Percentiles rank a stretch among this genome's conserved stretches.
Conservation (phyloP, 2,113 vertebrate genomes). For the Tetrax tetrax region DNA sequence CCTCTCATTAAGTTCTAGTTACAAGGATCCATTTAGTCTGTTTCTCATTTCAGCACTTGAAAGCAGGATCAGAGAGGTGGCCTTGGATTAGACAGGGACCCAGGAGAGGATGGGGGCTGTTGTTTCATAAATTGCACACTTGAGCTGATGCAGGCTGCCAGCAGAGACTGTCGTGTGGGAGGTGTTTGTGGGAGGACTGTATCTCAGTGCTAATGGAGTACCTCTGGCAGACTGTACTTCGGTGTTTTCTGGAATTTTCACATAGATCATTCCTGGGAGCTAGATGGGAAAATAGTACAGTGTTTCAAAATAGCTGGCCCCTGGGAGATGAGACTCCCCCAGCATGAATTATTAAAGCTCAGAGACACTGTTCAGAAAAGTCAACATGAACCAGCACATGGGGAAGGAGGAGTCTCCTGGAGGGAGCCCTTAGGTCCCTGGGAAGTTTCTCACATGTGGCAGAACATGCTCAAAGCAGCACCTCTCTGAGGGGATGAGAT, state of each 20-base stretch:
- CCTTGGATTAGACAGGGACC: neutral
- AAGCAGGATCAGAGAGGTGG: neutral
- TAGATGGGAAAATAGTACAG: conserved; percentile 11
- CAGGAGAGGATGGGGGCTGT: neutral
- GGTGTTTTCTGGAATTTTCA: conserved; percentile 31
- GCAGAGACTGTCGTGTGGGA: neutral
- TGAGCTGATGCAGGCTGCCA: conserved; percentile 14
- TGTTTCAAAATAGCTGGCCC: conserved; percentile 37
- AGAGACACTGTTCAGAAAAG: conserved; percentile 48
- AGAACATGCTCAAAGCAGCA: conserved; percentile 33
- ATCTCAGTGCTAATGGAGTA: neutral
- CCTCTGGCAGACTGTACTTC: neutral
- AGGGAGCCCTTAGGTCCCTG: conserved; percentile 36
- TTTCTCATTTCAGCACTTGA: conserved; percentile 14
- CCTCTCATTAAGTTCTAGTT: neutral
- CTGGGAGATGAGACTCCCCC: neutral
- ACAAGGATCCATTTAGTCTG: neutral
- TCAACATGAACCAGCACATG: neutral
- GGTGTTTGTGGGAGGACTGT: neutral
- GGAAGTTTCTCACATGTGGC: conserved; percentile 27
- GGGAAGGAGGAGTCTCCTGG: conserved; percentile 16
- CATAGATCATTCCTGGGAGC: neutral
- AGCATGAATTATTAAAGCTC: conserved; percentile 61
- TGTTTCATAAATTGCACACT: neutral
- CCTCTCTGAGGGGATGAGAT: conserved; percentile 5